These are phyloP conservation scores for Phymorhynchus buccinoides DNA, from an alignment of 1,140 invertebrate species.

Conservation along the genomic window DNA sequence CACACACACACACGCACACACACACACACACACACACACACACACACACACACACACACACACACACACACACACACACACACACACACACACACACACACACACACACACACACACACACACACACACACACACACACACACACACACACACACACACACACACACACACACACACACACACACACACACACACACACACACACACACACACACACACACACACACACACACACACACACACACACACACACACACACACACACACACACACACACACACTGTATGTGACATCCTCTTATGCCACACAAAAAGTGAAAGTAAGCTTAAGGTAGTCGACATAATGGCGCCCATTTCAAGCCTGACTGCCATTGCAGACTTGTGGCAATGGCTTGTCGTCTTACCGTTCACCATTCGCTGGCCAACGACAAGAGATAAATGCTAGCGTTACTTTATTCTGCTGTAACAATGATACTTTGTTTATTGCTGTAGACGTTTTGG, in stretches of 20 bases:
- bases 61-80: neutral
- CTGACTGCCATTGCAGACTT: neutral
- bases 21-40: neutral
- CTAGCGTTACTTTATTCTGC: neutral
- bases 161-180: constrained; percentile 3
- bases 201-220: neutral
- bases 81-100: neutral
- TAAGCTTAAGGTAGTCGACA: neutral
- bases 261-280: neutral
- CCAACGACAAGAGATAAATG: no score
- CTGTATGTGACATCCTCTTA: neutral
- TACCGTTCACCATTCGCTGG: no score
- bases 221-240: neutral
- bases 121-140: neutral
- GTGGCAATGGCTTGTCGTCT: neutral
- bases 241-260: neutral
- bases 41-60: neutral
- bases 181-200: neutral
- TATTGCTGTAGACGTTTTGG: no score
- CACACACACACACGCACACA: neutral
- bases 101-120: neutral
- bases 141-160: constrained; percentile 14
- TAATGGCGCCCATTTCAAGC: neutral
- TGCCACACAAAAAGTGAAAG: neutral
- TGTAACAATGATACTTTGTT: neutral